A percentile compares a stretch with the other conserved stretches of the same genome.
These are phyloP conservation scores for Eunapius fragilis DNA, from an alignment of 37 sponge, comb jelly and placozoan genomes.

Conservation along the genomic window DNA sequence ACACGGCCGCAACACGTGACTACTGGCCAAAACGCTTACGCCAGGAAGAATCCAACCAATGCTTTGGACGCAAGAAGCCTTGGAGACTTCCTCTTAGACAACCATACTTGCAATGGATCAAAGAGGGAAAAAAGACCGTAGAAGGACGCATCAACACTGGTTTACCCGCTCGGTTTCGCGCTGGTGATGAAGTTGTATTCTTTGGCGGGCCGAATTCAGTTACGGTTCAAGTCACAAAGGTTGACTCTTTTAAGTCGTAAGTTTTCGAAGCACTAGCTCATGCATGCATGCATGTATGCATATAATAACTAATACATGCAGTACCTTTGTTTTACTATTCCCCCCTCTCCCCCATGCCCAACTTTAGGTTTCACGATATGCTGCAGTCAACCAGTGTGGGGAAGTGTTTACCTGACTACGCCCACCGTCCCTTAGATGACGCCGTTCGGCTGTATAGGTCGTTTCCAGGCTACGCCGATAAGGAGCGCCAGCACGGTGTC, in stretches of 20 bases:
- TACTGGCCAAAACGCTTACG: neutral
- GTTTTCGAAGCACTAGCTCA: neutral
- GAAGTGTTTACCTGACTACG: neutral
- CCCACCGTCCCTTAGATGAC: neutral
- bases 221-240: neutral
- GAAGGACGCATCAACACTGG: neutral
- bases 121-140: neutral
- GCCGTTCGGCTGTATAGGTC: neutral
- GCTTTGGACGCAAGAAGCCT: neutral
- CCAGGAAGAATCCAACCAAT: neutral
- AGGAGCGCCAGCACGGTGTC: neutral
- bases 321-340: too few relatives aligned
- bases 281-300: too few relatives aligned
- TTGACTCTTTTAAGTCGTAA: neutral
- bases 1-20: neutral
- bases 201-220: neutral
- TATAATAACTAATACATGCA: too few relatives aligned
- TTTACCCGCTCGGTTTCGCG: neutral
- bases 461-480: neutral
- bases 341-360: too few relatives aligned
- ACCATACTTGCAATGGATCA: neutral
- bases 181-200: neutral
- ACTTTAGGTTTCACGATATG: neutral
- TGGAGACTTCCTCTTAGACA: neutral
- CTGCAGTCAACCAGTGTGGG: neutral